phyloP scores from a whole-genome alignment of 1,140 invertebrate species.

The Nilaparvata lugens region DNA sequence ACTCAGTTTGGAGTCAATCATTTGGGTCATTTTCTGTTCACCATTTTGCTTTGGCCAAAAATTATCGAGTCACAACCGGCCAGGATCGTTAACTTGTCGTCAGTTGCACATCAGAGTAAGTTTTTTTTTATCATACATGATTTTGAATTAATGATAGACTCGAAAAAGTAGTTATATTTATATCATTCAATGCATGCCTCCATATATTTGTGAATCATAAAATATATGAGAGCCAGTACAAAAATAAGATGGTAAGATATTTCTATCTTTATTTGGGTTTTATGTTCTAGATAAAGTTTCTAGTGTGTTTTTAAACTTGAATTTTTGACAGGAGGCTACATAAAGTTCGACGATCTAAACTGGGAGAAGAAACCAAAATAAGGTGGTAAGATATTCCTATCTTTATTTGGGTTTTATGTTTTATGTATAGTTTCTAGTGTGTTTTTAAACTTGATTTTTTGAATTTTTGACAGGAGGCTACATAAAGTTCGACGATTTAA shows the following conservation, averaged over 20 bases:
- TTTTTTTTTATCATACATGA: neutral
- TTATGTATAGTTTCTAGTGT: no score
- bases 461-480: slow-evolving; percentile 36
- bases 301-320: slow-evolving; percentile 10
- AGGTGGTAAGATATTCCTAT: no score
- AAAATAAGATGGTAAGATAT: no score
- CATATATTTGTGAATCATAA: no score
- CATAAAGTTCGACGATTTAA: slow-evolving; percentile 61
- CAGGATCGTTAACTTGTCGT: slow-evolving; percentile 60
- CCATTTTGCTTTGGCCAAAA: slow-evolving; percentile 59
- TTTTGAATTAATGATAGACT: no score
- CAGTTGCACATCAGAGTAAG: slow-evolving; percentile 47
- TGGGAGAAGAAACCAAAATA: slow-evolving; percentile 48
- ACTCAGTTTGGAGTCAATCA: slow-evolving; percentile 68
- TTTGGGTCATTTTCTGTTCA: slow-evolving; percentile 77
- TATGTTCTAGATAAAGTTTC: no score
- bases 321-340: slow-evolving; percentile 40
- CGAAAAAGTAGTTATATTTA: no score
- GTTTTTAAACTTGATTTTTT: slow-evolving; percentile 11
- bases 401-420: no score
- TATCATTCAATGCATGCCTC: no score
- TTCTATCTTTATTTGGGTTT: no score
- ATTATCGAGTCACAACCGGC: slow-evolving; percentile 47
- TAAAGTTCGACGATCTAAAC: slow-evolving; percentile 62
- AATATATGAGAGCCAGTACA: no score